Evolutionary conservation across 2,797 vertebrate species (phyloP).

Genomic region (Sebastes iracundus): DNA sequence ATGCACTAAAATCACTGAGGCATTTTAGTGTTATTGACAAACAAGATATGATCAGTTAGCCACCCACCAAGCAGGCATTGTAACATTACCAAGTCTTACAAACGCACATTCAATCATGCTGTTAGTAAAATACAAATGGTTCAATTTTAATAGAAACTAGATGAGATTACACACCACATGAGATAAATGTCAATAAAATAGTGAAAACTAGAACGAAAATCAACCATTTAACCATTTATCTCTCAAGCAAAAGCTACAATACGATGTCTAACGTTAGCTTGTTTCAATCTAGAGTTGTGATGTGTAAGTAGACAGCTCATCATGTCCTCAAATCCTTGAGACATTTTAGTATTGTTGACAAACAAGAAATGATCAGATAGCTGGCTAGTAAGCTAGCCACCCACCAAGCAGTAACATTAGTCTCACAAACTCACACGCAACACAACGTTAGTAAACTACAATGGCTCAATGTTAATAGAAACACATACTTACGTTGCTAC

Average conservation of each 20-base stretch:
- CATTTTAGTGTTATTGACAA: slow-evolving; percentile 40
- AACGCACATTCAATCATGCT: background rate
- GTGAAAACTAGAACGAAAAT: background rate
- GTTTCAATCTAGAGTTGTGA: background rate
- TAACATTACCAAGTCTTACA: slow-evolving; percentile 9
- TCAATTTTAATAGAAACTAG: background rate
- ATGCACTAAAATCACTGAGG: background rate
- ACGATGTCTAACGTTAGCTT: background rate
- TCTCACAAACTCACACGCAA: background rate
- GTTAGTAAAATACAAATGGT: background rate
- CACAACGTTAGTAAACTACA: background rate
- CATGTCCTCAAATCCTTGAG: background rate
- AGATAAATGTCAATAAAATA: background rate
- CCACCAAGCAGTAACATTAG: slow-evolving; percentile 36
- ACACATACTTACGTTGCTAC: slow-evolving; percentile 36
- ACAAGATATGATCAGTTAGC: slow-evolving; percentile 40
- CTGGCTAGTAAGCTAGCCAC: slow-evolving; percentile 20
- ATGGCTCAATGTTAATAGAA: accelerated
- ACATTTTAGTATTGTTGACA: slow-evolving; percentile 37
- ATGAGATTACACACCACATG: background rate
- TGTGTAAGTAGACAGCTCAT: background rate
- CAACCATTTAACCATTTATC: background rate
- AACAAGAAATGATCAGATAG: slow-evolving; percentile 35
- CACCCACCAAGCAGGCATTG: slow-evolving; percentile 41
- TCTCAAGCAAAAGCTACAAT: background rate